These are phyloP conservation scores for Pterocles orientalis DNA, from an alignment of 2,113 vertebrate species.

Conservation along the genomic window DNA sequence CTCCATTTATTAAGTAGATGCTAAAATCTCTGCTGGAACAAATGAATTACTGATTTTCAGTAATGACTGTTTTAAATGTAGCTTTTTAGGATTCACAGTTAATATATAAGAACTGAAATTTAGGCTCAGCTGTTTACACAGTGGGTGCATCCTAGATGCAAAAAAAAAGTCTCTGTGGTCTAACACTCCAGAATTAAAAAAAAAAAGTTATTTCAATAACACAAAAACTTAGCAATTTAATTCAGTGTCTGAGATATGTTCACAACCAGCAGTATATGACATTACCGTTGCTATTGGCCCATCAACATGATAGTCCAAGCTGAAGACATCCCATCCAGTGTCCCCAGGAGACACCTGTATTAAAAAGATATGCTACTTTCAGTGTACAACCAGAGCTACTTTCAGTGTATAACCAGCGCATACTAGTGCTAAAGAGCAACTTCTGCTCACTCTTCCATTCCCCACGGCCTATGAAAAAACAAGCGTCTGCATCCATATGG, in stretches of 20 bases:
- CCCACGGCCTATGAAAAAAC: background rate
- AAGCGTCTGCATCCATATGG: background rate
- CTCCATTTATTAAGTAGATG: conserved; percentile 51
- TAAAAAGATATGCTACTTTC: background rate
- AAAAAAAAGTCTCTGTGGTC: background rate
- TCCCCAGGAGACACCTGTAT: conserved; percentile 95
- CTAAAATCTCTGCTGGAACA: conserved; percentile 60
- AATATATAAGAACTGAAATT: conserved; percentile 9
- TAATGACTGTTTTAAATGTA: conserved; percentile 42
- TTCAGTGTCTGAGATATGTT: background rate
- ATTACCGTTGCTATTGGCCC: conserved; percentile 97
- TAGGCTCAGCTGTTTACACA: conserved; percentile 32
- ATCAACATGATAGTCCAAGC: conserved; percentile 96
- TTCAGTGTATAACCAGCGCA: background rate
- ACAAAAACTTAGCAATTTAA: background rate
- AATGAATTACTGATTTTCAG: conserved; percentile 55
- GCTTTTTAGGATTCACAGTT: conserved; percentile 34
- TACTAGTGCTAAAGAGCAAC: background rate
- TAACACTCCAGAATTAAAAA: background rate
- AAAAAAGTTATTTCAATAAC: background rate
- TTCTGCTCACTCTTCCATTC: background rate
- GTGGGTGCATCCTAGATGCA: background rate
- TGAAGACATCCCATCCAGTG: conserved; percentile 99
- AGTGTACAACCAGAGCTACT: background rate
- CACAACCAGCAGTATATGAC: background rate